Evolutionary conservation across 2,888 invertebrate genomes (phyloP).

Genomic region (Acanthococcus lagerstroemiae): DNA sequence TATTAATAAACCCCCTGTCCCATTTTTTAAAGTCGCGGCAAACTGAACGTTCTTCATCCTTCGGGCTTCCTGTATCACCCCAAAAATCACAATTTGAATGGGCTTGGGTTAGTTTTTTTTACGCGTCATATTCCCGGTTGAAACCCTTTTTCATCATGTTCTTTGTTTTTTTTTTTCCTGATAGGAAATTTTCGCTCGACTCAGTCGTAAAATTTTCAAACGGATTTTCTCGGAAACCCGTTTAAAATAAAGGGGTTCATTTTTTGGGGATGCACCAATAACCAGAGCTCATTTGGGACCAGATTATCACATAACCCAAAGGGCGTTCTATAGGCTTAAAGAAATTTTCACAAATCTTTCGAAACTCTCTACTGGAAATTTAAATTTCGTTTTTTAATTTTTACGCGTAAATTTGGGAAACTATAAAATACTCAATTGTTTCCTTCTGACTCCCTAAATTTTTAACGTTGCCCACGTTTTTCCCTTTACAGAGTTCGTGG

Average conservation of each 20-base stretch:
- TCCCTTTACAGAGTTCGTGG: slow-evolving; percentile 16
- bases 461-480: background rate
- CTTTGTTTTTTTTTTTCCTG: background rate
- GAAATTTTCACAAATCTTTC: slow-evolving; percentile 6
- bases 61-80: background rate
- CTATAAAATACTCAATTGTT: too few relatives aligned
- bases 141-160: background rate
- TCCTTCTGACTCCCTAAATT: background rate
- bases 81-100: too few relatives aligned
- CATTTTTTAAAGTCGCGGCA: too few relatives aligned
- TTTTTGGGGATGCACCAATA: background rate
- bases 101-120: background rate
- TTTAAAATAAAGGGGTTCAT: slow-evolving; percentile 8
- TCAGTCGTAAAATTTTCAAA: background rate
- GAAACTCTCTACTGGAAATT: slow-evolving; percentile 13
- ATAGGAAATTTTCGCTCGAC: background rate
- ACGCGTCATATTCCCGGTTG: background rate
- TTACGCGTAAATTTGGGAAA: background rate
- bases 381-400: background rate
- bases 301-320: background rate
- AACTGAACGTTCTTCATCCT: background rate
- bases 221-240: slow-evolving; percentile 5
- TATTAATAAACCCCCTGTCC: too few relatives aligned
- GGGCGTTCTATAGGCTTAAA: slow-evolving; percentile 9
- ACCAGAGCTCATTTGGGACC: background rate